Conservation (phyloP, 2,888 invertebrate species). For the Stenolophus ochropezus region DNA sequence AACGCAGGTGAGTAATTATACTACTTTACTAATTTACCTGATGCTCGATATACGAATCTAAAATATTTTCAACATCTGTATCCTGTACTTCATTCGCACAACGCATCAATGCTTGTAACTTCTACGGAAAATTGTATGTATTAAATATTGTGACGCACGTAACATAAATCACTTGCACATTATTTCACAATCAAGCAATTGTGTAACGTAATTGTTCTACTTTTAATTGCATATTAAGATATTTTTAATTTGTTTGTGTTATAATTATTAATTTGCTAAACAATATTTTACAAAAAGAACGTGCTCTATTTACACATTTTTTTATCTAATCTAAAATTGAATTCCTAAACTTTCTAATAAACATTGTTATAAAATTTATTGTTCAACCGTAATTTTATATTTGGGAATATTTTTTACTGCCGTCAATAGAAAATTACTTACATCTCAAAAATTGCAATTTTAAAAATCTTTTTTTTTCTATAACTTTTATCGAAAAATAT, state of each 20-base stretch:
- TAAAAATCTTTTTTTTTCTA: no score
- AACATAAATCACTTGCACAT: not conserved
- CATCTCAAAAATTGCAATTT: no score
- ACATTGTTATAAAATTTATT: no score
- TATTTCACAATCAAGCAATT: not conserved
- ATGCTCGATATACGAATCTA: slow-evolving; percentile 44
- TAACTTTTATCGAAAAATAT: no score
- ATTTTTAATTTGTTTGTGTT: not conserved
- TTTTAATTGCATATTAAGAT: not conserved
- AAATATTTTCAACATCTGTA: slow-evolving; percentile 38
- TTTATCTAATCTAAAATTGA: no score
- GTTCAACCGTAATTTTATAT: no score
- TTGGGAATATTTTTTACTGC: no score
- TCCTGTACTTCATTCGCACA: slow-evolving; percentile 36
- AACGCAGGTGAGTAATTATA: not conserved
- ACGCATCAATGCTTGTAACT: slow-evolving; percentile 14
- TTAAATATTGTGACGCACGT: not conserved
- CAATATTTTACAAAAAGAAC: no score
- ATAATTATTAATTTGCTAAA: no score
- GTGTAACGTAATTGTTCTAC: not conserved
- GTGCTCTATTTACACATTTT: no score
- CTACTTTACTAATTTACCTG: slow-evolving; percentile 45
- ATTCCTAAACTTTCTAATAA: no score
- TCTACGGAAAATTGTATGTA: slow-evolving; percentile 39
- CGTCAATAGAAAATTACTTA: no score